Percentiles rank a stretch among this genome's conserved stretches.
These are phyloP conservation scores for Notoglanidium macrostoma DNA, from an alignment of 2,797 vertebrate species.

Conservation along the genomic window DNA sequence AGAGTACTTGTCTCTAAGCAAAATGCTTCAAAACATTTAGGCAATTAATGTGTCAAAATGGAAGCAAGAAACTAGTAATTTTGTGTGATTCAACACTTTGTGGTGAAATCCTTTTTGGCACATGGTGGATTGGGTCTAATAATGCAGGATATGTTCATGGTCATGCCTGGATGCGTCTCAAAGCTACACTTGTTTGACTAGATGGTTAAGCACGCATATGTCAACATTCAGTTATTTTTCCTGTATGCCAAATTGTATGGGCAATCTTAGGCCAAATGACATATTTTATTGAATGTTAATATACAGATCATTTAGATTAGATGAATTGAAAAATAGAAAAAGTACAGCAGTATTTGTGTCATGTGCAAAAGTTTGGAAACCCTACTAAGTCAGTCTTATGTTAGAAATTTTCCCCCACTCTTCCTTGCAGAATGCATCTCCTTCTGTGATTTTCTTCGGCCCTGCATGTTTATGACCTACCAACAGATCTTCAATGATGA, in stretches of 20 bases:
- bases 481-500: background rate
- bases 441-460: background rate
- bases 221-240: background rate
- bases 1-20: background rate
- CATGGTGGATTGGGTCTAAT: background rate
- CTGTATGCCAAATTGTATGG: background rate
- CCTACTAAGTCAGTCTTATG: background rate
- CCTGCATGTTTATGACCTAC: background rate
- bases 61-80: background rate
- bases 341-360: background rate
- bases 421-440: background rate
- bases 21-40: background rate
- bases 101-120: background rate
- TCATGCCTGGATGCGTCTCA: background rate
- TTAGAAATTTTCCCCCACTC: background rate
- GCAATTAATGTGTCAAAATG: slow-evolving; percentile 18
- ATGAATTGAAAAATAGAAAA: background rate
- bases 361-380: background rate
- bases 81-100: slow-evolving; percentile 1
- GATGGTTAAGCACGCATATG: background rate
- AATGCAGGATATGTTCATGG: background rate
- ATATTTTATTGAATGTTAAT: background rate
- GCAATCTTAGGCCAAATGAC: background rate
- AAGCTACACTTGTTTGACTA: background rate
- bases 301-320: background rate